phyloP scores from a whole-genome alignment of 2,797 vertebrate genomes.

The Eidolon dupreanum region DNA sequence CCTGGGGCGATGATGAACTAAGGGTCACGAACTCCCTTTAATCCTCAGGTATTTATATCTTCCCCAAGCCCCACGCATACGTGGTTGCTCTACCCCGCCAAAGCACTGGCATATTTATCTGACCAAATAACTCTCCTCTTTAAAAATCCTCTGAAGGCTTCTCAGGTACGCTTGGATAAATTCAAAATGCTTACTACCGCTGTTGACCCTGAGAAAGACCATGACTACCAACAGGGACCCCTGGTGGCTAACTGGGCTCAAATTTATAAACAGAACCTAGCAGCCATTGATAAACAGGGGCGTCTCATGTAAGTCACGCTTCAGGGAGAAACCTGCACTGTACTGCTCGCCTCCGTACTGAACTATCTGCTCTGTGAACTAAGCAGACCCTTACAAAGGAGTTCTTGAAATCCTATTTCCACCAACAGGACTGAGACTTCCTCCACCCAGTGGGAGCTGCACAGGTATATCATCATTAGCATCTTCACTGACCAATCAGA shows the following conservation, averaged over 20 bases:
- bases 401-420: neutral
- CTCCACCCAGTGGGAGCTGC: neutral
- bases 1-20: neutral
- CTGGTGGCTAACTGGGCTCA: neutral
- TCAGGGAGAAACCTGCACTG: neutral
- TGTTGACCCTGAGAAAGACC: neutral
- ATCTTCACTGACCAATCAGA: neutral
- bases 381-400: neutral
- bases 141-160: neutral
- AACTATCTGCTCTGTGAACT: too few species aligned
- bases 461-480: neutral
- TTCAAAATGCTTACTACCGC: neutral
- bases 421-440: neutral
- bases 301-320: neutral
- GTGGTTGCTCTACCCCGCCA: neutral
- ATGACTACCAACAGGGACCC: neutral
- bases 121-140: neutral
- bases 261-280: too few species aligned
- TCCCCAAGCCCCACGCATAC: neutral
- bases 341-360: too few species aligned
- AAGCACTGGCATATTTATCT: too few species aligned
- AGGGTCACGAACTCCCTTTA: neutral
- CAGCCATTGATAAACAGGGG: neutral
- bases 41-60: neutral
- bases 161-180: neutral